Percentiles rank a stretch among this genome's conserved stretches.
phyloP scores from a whole-genome alignment of 2,888 invertebrate genomes.

The Ceratothoa steindachneri region DNA sequence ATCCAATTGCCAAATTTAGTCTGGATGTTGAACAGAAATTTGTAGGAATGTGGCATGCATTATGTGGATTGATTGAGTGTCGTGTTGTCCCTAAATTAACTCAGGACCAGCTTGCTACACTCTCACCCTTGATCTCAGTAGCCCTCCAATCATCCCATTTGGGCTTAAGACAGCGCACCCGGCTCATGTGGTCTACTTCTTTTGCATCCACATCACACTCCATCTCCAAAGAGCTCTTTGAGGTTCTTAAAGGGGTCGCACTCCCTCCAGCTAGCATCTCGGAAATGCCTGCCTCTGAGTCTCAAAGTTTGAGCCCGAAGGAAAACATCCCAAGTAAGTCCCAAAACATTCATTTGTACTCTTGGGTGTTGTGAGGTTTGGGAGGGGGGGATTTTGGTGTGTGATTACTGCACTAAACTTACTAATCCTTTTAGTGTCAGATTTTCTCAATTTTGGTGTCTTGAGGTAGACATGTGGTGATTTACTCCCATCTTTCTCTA shows the following conservation, averaged over 20 bases:
- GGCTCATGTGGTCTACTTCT: constrained; percentile 2
- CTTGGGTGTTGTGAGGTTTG: no score
- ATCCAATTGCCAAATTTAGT: not conserved
- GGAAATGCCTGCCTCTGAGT: not conserved
- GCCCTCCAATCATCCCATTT: not conserved
- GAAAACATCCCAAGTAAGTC: not conserved
- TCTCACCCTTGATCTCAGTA: not conserved
- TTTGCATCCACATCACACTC: not conserved
- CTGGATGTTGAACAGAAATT: not conserved
- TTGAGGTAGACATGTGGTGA: no score
- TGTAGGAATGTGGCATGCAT: not conserved
- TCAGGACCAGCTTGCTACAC: not conserved
- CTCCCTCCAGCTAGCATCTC: not conserved
- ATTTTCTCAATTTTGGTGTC: no score
- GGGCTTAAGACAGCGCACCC: not conserved
- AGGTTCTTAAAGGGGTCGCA: not conserved
- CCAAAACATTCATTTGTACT: no score
- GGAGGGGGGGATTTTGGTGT: no score
- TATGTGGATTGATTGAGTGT: not conserved
- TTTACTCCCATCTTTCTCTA: no score
- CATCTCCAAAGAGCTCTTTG: not conserved
- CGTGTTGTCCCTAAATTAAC: not conserved
- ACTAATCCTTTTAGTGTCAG: no score
- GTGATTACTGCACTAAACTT: no score
- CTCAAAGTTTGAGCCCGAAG: not conserved